Percentiles rank a stretch among this genome's conserved stretches.
phyloP scores from a whole-genome alignment of 2,797 vertebrate genomes.

The Echeneis naucrates region DNA sequence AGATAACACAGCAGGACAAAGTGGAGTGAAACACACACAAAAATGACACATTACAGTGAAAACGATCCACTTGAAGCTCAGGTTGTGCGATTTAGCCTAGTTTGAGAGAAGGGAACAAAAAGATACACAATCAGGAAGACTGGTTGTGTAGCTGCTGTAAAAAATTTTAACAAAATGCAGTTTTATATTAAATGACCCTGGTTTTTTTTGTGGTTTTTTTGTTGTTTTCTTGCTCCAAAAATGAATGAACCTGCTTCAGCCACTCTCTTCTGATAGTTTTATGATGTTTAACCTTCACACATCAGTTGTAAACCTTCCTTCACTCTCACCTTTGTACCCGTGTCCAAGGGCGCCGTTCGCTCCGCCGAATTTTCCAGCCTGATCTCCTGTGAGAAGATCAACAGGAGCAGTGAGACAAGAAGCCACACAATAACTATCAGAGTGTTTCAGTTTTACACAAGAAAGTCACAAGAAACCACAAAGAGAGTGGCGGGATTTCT shows the following conservation, averaged over 20 bases:
- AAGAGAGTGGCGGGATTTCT: not conserved
- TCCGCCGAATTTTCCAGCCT: constrained; percentile 74
- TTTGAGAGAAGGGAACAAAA: constrained; percentile 40
- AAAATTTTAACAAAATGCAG: not conserved
- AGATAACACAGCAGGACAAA: constrained; percentile 47
- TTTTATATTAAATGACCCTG: no score
- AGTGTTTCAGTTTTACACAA: not conserved
- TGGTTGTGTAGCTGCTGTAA: not conserved
- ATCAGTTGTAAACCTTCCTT: not conserved
- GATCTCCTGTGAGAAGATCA: constrained; percentile 72
- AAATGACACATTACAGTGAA: constrained; percentile 55
- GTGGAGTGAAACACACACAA: constrained; percentile 35
- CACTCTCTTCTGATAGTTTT: not conserved
- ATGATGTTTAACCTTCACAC: not conserved
- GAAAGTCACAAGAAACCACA: not conserved
- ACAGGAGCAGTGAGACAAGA: not conserved
- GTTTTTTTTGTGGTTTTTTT: not conserved
- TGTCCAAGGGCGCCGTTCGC: constrained; percentile 77
- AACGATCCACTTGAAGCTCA: constrained; percentile 56
- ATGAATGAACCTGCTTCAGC: no score
- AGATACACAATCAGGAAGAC: constrained; percentile 4
- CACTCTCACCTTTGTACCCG: constrained; percentile 83
- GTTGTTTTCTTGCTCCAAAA: no score
- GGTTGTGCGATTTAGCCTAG: constrained; percentile 73
- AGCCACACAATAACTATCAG: not conserved